Evolutionary conservation across 2,113 vertebrate species (phyloP).

Genomic region (Triplophysa rosa): DNA sequence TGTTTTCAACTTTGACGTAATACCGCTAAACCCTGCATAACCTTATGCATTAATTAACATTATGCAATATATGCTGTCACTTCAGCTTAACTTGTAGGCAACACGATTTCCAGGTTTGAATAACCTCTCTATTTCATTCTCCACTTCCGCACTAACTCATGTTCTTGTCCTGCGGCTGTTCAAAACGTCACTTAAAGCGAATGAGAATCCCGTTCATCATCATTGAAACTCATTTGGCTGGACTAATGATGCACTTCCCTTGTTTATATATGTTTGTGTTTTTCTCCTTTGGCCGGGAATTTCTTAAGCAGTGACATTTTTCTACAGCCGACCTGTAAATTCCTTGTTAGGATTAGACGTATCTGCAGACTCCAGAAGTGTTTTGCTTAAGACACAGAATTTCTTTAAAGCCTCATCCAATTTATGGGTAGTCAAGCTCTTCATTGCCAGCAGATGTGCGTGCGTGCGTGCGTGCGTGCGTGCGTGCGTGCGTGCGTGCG

Average conservation of each 20-base stretch:
- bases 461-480: too few species aligned
- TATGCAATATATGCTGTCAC: too few species aligned
- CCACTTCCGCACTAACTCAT: conserved; percentile 54
- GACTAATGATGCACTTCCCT: conserved; percentile 53
- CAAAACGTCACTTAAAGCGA: conserved; percentile 1
- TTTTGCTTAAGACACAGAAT: conserved; percentile 49
- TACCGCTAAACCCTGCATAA: too few species aligned
- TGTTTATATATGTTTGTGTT: conserved; percentile 42
- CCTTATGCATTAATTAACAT: too few species aligned
- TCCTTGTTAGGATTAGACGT: conserved; percentile 42
- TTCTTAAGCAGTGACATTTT: conserved; percentile 30
- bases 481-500: conserved; percentile 37
- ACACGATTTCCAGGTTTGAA: conserved; percentile 61
- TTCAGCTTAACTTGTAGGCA: too few species aligned
- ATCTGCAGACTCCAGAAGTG: conserved; percentile 33
- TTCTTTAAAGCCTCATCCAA: conserved; percentile 54
- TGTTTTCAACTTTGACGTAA: too few species aligned
- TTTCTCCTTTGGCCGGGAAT: conserved; percentile 31
- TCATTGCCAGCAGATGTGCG: conserved; percentile 54
- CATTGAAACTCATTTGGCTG: conserved; percentile 42
- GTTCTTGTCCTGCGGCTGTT: conserved; percentile 24
- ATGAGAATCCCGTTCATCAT: conserved; percentile 32
- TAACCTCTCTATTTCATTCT: conserved; percentile 37
- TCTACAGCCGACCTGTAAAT: conserved; percentile 14
- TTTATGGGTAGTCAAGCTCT: conserved; percentile 47